Evolutionary conservation across 2,888 invertebrate species (phyloP).

Genomic region (Oligia strigilis): DNA sequence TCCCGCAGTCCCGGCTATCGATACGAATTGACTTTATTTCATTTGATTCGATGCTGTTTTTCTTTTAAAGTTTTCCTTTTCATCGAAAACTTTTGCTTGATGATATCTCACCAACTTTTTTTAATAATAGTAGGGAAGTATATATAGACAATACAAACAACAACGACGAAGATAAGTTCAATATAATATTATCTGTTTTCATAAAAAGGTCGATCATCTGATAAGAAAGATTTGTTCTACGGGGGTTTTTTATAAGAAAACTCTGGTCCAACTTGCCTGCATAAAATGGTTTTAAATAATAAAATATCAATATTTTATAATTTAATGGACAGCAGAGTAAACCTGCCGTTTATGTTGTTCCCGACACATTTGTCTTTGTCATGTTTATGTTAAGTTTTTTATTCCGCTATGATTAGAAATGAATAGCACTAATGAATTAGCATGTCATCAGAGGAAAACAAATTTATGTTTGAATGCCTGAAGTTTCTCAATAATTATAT

Average conservation of each 20-base stretch:
- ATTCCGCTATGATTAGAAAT: conserved; percentile 18
- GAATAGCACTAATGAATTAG: conserved; percentile 21
- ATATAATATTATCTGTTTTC: background rate
- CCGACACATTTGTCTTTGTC: conserved; percentile 17
- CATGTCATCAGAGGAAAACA: conserved; percentile 14
- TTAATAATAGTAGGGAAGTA: background rate
- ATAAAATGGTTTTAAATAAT: background rate
- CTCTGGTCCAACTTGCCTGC: background rate
- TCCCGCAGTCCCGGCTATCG: background rate
- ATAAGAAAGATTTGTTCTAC: background rate
- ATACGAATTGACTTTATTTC: background rate
- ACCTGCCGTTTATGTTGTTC: conserved; percentile 25
- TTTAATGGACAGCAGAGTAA: conserved; percentile 3
- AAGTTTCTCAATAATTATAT: background rate
- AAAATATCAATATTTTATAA: conserved; percentile 3
- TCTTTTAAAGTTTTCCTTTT: background rate
- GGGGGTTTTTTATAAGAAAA: background rate
- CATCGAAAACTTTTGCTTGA: background rate
- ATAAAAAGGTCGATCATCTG: background rate
- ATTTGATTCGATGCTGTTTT: background rate
- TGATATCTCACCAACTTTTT: too few species aligned
- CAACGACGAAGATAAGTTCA: background rate
- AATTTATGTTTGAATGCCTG: conserved; percentile 9
- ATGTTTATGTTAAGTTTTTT: conserved; percentile 6
- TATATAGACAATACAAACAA: background rate